Percentiles rank a stretch among this genome's conserved stretches.
Conservation (phyloP, 2,113 vertebrate genomes). For the Axis porcinus region DNA sequence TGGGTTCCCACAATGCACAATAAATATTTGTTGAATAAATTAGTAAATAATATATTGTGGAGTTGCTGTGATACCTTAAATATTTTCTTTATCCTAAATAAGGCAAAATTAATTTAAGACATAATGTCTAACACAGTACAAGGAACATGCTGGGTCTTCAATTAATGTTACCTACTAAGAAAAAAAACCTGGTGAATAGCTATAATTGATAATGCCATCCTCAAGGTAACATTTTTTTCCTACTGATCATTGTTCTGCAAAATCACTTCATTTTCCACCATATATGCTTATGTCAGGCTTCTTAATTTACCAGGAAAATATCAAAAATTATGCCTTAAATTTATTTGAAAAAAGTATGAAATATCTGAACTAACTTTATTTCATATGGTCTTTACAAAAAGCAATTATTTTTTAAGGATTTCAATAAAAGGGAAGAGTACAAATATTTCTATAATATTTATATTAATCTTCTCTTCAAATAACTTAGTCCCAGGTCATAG, state of each 20-base stretch:
- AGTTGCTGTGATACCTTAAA: background rate
- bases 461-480: background rate
- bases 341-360: conserved; percentile 6
- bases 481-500: background rate
- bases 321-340: background rate
- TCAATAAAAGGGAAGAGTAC: background rate
- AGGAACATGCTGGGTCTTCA: background rate
- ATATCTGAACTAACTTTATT: background rate
- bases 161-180: background rate
- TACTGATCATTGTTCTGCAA: background rate
- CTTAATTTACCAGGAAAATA: background rate
- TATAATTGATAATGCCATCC: background rate
- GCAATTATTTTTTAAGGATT: background rate
- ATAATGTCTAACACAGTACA: background rate
- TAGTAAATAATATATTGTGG: background rate
- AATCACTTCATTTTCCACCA: background rate
- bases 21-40: conserved; percentile 5
- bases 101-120: background rate
- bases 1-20: background rate
- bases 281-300: background rate
- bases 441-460: background rate
- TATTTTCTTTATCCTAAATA: background rate
- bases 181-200: background rate
- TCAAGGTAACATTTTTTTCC: background rate
- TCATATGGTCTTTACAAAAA: background rate